Conservation (phyloP, 2,888 invertebrate genomes). For the Dryobotodes eremita region DNA sequence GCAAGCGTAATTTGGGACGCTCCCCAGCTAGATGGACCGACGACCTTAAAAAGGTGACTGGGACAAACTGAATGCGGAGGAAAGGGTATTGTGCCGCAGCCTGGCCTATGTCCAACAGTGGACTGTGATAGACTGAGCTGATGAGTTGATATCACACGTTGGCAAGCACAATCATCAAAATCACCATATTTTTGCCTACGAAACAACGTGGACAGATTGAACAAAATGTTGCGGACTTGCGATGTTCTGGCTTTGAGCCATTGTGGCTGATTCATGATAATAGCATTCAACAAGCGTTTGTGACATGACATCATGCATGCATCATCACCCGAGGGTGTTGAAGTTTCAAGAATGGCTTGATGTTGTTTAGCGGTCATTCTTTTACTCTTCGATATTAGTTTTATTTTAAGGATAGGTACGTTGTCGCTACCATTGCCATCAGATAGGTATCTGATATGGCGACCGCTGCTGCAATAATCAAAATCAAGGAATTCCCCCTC, state of each 20-base stretch:
- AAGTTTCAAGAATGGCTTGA: slow-evolving; percentile 2
- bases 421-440: neutral
- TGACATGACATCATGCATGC: slow-evolving; percentile 36
- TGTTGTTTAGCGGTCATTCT: neutral
- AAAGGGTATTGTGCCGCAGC: neutral
- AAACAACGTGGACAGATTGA: neutral
- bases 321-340: slow-evolving; percentile 5
- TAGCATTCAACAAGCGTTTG: slow-evolving; percentile 13
- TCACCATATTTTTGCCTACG: neutral
- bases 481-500: neutral
- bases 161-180: neutral
- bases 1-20: neutral
- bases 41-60: neutral
- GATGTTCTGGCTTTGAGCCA: slow-evolving; percentile 41
- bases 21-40: neutral
- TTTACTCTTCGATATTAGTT: neutral
- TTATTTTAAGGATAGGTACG: neutral
- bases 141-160: neutral
- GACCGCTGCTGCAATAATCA: neutral
- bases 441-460: neutral
- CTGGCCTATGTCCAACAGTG: neutral
- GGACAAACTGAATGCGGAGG: neutral
- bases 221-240: neutral
- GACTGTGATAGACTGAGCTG: neutral
- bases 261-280: slow-evolving; percentile 36